Conservation (phyloP, 2,113 vertebrate genomes). For the Tamias sibiricus region DNA sequence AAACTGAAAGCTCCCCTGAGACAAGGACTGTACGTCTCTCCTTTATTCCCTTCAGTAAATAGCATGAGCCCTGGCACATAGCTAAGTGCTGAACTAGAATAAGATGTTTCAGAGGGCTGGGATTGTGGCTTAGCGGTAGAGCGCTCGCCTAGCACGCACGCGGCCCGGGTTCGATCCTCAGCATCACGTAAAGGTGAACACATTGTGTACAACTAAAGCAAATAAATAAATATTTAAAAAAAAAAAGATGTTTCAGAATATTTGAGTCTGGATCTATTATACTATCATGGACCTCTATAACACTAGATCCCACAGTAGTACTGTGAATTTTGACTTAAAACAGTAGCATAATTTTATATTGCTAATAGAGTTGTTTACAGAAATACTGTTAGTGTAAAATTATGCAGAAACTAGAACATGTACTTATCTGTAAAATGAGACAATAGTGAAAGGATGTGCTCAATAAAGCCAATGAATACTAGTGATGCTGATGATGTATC, state of each 20-base stretch:
- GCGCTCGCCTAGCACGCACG: too few species aligned
- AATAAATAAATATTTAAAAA: too few species aligned
- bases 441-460: conserved; percentile 15
- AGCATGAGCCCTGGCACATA: neutral
- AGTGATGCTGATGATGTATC: neutral
- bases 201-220: too few species aligned
- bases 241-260: conserved; percentile 57
- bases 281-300: conserved; percentile 4
- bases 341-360: conserved; percentile 31
- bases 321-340: conserved; percentile 29
- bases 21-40: neutral
- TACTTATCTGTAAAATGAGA: conserved; percentile 50
- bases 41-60: neutral
- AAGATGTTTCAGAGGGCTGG: conserved; percentile 55
- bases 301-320: conserved; percentile 21
- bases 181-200: too few species aligned
- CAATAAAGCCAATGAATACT: conserved; percentile 32
- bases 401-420: conserved; percentile 32
- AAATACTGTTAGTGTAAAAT: neutral
- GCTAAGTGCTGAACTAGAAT: neutral
- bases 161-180: too few species aligned
- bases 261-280: conserved; percentile 25
- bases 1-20: conserved; percentile 10
- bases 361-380: conserved; percentile 39
- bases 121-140: too few species aligned